Percentiles rank a stretch among this genome's conserved stretches.
Conservation (phyloP, 2,113 vertebrate genomes). For the Brienomyrus longianalis region DNA sequence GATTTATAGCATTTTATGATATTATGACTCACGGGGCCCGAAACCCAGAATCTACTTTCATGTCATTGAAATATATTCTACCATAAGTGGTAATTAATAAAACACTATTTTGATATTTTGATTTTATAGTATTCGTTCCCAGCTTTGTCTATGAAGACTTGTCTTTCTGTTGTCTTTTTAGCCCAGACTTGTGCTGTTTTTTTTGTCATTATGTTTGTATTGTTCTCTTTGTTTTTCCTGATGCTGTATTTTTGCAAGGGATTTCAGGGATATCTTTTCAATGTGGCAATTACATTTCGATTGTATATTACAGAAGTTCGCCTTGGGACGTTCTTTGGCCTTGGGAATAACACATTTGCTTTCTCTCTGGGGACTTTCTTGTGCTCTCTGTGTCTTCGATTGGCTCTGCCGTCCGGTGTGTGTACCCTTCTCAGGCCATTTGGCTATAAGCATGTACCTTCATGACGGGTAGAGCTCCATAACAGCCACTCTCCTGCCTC, state of each 20-base stretch:
- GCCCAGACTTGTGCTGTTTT: too few relatives aligned
- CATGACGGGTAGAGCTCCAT: neutral
- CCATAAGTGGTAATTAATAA: constrained; percentile 74
- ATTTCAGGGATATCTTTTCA: neutral
- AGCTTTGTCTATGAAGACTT: constrained; percentile 38
- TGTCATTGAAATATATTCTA: constrained; percentile 73
- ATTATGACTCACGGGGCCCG: constrained; percentile 60
- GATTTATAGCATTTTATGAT: constrained; percentile 22
- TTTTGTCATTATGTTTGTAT: neutral
- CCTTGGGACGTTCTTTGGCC: neutral
- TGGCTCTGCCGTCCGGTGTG: neutral
- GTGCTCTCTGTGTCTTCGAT: neutral
- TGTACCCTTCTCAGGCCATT: neutral
- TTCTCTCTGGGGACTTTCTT: neutral
- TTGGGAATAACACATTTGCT: neutral
- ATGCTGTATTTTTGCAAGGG: neutral
- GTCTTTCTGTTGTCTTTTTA: constrained; percentile 10
- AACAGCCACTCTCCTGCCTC: neutral
- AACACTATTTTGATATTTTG: constrained; percentile 81
- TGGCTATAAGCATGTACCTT: neutral
- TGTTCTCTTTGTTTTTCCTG: neutral
- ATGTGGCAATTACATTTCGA: neutral
- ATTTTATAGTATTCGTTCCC: constrained; percentile 44
- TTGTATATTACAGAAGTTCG: neutral
- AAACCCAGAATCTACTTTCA: constrained; percentile 51